phyloP scores from a whole-genome alignment of 2,888 invertebrate genomes.

The Nemurella pictetii region DNA sequence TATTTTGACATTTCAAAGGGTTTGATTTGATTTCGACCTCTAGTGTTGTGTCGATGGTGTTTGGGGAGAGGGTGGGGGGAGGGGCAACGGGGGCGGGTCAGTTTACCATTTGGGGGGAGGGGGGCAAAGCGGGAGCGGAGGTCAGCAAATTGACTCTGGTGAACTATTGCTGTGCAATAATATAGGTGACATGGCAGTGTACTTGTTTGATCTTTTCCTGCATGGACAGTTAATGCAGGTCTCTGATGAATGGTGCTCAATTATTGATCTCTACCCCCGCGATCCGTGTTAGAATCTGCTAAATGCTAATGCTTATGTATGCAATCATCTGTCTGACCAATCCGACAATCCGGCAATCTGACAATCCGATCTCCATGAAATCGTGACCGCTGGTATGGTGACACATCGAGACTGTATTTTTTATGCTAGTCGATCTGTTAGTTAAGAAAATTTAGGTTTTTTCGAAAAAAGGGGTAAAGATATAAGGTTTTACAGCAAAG shows the following conservation, averaged over 20 bases:
- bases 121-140: neutral
- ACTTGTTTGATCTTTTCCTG: neutral
- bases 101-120: neutral
- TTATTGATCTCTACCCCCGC: slow-evolving; percentile 14
- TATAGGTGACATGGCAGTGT: neutral
- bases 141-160: slow-evolving; percentile 36
- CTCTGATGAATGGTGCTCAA: slow-evolving; percentile 32
- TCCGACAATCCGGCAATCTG: too few species aligned
- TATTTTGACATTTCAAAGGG: slow-evolving; percentile 23
- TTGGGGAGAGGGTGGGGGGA: neutral
- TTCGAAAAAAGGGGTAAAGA: too few species aligned
- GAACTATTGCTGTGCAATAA: slow-evolving; percentile 30
- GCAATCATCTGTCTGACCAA: slow-evolving; percentile 31
- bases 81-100: neutral
- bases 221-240: slow-evolving; percentile 23
- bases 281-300: neutral
- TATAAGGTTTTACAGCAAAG: too few species aligned
- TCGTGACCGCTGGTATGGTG: too few species aligned
- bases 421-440: too few species aligned
- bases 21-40: slow-evolving; percentile 26
- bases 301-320: too few species aligned
- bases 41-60: neutral
- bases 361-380: too few species aligned
- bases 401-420: too few species aligned
- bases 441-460: too few species aligned